Evolutionary conservation across 2,888 invertebrate species (phyloP).

Genomic region (Scaptomyza reducta): DNA sequence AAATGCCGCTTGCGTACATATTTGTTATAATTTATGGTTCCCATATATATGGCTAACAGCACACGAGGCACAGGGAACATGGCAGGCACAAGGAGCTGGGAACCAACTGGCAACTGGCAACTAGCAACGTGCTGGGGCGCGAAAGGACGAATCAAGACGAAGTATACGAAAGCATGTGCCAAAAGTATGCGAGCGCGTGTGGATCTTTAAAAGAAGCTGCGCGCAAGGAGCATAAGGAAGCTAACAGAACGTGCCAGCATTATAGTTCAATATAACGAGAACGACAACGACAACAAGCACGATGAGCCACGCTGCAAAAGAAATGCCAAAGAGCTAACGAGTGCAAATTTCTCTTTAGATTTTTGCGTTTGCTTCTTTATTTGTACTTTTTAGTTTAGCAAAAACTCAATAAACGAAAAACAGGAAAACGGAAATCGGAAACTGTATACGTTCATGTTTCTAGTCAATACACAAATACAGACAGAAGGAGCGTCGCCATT

Average conservation of each 20-base stretch:
- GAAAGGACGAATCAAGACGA: constrained; percentile 30
- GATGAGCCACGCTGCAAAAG: constrained; percentile 11
- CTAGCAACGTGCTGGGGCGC: constrained; percentile 44
- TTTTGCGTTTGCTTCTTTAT: constrained; percentile 36
- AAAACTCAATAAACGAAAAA: constrained; percentile 81
- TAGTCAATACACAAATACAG: constrained; percentile 47
- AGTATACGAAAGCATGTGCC: constrained; percentile 60
- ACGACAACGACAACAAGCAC: constrained; percentile 5
- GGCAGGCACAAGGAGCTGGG: constrained; percentile 9
- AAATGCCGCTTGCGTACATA: constrained; percentile 78
- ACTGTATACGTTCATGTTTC: constrained; percentile 71
- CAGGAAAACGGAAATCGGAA: constrained; percentile 82
- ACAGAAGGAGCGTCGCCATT: constrained; percentile 52
- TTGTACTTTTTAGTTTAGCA: constrained; percentile 71
- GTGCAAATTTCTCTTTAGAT: constrained; percentile 72
- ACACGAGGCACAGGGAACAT: constrained; percentile 44
- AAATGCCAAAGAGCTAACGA: constrained; percentile 70
- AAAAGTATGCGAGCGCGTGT: constrained; percentile 70
- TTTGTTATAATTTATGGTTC: constrained; percentile 78
- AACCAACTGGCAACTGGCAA: constrained; percentile 36
- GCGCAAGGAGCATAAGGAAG: constrained; percentile 35
- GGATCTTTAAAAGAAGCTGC: constrained; percentile 62
- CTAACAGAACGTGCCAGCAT: constrained; percentile 73
- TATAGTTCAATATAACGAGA: constrained; percentile 75
- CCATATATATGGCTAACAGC: constrained; percentile 80